Evolutionary conservation across 2,888 invertebrate genomes (phyloP).

Genomic region (Agrochola circellaris): DNA sequence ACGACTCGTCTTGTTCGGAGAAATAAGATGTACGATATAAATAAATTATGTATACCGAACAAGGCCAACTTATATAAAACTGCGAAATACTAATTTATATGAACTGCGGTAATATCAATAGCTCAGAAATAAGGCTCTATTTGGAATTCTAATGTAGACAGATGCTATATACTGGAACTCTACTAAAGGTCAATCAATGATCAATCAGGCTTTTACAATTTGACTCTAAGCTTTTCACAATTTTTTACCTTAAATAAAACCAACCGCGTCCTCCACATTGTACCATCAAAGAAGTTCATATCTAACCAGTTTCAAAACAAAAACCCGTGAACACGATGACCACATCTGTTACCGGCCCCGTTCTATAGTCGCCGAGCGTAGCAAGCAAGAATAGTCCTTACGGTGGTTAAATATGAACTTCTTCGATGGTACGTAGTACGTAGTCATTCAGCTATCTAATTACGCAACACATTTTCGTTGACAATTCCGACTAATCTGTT

Average conservation of each 20-base stretch:
- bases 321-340: no score
- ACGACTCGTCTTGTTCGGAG: slow-evolving; percentile 47
- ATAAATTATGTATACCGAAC: slow-evolving; percentile 49
- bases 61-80: slow-evolving; percentile 27
- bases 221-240: background rate
- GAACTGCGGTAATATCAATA: background rate
- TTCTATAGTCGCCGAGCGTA: no score
- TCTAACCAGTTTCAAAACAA: no score
- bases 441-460: no score
- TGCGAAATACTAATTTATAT: slow-evolving; percentile 10
- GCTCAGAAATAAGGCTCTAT: background rate
- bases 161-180: background rate
- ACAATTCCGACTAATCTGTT: no score
- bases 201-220: background rate
- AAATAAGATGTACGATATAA: slow-evolving; percentile 57
- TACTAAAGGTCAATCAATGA: no score
- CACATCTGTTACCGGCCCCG: no score
- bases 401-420: no score
- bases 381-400: no score
- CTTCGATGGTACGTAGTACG: no score
- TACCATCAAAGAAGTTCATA: no score
- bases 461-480: no score
- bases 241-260: background rate
- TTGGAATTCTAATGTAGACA: background rate
- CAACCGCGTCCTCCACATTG: background rate